Evolutionary conservation across 2,797 vertebrate genomes (phyloP).

Genomic region (Micromesistius poutassou): DNA sequence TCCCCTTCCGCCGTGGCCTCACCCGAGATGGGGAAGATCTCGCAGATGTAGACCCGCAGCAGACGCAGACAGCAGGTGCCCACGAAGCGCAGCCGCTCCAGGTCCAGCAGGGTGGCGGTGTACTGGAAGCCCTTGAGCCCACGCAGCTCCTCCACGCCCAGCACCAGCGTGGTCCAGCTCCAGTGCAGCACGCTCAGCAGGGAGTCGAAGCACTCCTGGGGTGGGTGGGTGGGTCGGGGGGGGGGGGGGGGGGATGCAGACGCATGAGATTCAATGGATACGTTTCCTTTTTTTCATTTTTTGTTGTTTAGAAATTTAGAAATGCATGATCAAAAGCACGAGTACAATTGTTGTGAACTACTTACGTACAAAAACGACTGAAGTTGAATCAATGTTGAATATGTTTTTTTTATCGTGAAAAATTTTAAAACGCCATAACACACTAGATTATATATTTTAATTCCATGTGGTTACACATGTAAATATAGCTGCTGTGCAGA

Average conservation of each 20-base stretch:
- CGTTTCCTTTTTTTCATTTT: no score
- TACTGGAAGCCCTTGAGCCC: slow-evolving; percentile 97
- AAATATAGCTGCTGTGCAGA: no score
- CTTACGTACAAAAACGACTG: no score
- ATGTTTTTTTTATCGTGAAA: no score
- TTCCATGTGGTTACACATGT: no score
- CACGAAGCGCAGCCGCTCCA: slow-evolving; percentile 94
- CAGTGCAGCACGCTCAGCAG: slow-evolving; percentile 95
- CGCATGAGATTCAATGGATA: neutral
- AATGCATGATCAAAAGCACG: no score
- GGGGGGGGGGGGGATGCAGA: neutral
- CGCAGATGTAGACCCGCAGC: slow-evolving; percentile 95
- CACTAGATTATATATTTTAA: no score
- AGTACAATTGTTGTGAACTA: neutral
- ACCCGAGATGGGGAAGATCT: slow-evolving; percentile 98
- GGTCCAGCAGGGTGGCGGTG: slow-evolving; percentile 93
- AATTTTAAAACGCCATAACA: no score
- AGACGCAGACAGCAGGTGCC: slow-evolving; percentile 95
- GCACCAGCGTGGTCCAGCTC: slow-evolving; percentile 97
- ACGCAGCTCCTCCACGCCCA: slow-evolving; percentile 95
- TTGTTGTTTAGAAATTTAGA: no score
- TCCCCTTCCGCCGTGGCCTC: slow-evolving; percentile 6
- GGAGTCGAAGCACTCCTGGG: slow-evolving; percentile 96
- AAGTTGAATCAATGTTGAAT: no score
- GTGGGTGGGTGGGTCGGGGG: slow-evolving; percentile 3